phyloP scores from a whole-genome alignment of 37 sponge, comb jelly and placozoan species.

The Hexactinellida sp. region DNA sequence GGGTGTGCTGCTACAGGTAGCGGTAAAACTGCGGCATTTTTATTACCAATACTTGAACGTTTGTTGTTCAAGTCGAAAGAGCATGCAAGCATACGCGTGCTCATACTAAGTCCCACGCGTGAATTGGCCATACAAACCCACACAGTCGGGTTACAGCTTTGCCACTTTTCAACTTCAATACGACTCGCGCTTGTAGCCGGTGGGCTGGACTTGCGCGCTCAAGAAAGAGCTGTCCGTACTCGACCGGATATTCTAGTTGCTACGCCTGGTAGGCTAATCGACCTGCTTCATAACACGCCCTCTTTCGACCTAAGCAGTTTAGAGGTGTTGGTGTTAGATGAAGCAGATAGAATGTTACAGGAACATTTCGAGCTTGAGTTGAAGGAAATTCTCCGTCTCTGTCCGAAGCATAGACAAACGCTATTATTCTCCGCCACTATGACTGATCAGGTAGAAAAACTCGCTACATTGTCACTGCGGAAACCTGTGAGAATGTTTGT shows the following conservation, averaged over 20 bases:
- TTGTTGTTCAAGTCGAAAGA: conserved; percentile 67
- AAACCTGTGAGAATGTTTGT: conserved; percentile 88
- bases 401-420: conserved; percentile 74
- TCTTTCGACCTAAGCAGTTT: conserved; percentile 72
- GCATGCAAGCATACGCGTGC: conserved; percentile 41
- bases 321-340: conserved; percentile 92
- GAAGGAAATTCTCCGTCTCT: conserved; percentile 75
- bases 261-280: conserved; percentile 90
- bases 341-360: conserved; percentile 94
- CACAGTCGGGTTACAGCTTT: conserved; percentile 1
- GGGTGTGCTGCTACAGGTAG: conserved; percentile 98
- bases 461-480: conserved; percentile 68
- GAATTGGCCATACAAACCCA: conserved; percentile 90
- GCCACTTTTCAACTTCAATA: neutral
- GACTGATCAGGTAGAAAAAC: conserved; percentile 98
- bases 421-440: conserved; percentile 99
- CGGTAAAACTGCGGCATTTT: conserved; percentile 97
- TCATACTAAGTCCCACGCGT: conserved; percentile 87
- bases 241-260: conserved; percentile 87
- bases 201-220: conserved; percentile 79
- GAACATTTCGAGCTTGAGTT: conserved; percentile 93
- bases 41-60: conserved; percentile 88
- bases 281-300: conserved; percentile 93
- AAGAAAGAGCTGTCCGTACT: conserved; percentile 70
- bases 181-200: conserved; percentile 30